phyloP scores from a whole-genome alignment of 1,140 invertebrate species.

The Drosophila cardini region DNA sequence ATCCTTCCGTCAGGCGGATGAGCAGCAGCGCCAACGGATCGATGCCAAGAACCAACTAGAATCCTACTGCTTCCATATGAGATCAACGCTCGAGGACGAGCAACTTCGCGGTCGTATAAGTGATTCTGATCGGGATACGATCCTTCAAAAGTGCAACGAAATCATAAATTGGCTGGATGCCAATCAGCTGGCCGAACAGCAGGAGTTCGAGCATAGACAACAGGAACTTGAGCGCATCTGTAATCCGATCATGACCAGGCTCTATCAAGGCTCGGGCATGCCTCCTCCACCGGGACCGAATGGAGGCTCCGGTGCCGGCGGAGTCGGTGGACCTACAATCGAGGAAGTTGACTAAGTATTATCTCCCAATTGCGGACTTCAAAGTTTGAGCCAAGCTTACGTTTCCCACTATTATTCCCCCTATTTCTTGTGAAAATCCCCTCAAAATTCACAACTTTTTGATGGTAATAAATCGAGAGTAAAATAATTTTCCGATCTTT shows the following conservation, averaged over 20 bases:
- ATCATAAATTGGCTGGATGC: conserved; percentile 97
- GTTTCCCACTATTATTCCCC: neutral
- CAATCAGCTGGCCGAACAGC: conserved; percentile 96
- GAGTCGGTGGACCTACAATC: conserved; percentile 93
- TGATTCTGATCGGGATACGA: conserved; percentile 92
- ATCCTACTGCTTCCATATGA: conserved; percentile 98
- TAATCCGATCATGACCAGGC: conserved; percentile 93
- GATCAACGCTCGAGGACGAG: conserved; percentile 94
- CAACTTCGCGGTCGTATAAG: conserved; percentile 95
- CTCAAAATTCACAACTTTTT: conserved; percentile 7
- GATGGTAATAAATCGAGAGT: neutral
- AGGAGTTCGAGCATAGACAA: conserved; percentile 96
- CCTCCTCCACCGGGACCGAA: conserved; percentile 86
- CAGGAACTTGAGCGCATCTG: conserved; percentile 93
- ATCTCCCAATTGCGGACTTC: neutral
- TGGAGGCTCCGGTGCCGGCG: conserved; percentile 85
- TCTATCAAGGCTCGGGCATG: conserved; percentile 89
- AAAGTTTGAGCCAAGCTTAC: neutral
- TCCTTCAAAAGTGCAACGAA: conserved; percentile 95
- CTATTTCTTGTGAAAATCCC: conserved; percentile 19
- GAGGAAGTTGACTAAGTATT: conserved; percentile 98
- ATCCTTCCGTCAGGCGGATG: conserved; percentile 95
- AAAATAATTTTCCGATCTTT: neutral
- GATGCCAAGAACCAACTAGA: conserved; percentile 95
- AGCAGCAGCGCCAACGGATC: conserved; percentile 95